Evolutionary conservation across 2,888 invertebrate species (phyloP).

Genomic region (Drosophila limbata): DNA sequence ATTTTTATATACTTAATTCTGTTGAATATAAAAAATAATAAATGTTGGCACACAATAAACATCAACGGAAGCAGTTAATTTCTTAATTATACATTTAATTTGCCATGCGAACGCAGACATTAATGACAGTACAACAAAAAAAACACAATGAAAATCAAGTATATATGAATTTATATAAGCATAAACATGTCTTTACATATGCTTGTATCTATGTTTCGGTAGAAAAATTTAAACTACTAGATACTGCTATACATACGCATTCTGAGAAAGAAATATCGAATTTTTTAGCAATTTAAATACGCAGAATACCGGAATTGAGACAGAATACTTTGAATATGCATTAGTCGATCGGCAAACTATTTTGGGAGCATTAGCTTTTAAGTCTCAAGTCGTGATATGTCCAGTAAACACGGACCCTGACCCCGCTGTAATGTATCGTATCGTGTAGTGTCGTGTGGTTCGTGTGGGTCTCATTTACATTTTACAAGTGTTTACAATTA

Average conservation of each 20-base stretch:
- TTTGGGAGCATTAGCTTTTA: slow-evolving; percentile 21
- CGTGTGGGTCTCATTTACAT: slow-evolving; percentile 67
- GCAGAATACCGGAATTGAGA: slow-evolving; percentile 11
- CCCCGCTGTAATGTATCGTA: slow-evolving; percentile 21
- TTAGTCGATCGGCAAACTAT: slow-evolving; percentile 24
- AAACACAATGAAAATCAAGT: neutral
- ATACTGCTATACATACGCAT: slow-evolving; percentile 39
- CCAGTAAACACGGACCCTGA: slow-evolving; percentile 49
- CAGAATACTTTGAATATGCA: slow-evolving; percentile 65
- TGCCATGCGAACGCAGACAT: slow-evolving; percentile 55
- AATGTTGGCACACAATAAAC: slow-evolving; percentile 62
- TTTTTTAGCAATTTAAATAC: slow-evolving; percentile 34
- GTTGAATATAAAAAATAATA: slow-evolving; percentile 24
- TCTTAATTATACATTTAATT: slow-evolving; percentile 76
- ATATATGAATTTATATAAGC: neutral
- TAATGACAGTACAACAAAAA: slow-evolving; percentile 36
- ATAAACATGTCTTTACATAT: slow-evolving; percentile 10
- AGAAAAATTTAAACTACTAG: slow-evolving; percentile 3
- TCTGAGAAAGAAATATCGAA: slow-evolving; percentile 13
- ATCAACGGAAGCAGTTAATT: slow-evolving; percentile 79
- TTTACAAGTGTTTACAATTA: slow-evolving; percentile 80
- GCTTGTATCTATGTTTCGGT: slow-evolving; percentile 2
- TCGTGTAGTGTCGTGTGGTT: neutral
- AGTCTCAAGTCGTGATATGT: slow-evolving; percentile 65
- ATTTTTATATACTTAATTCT: slow-evolving; percentile 15